Base-by-base conservation (phyloP, 2,113 vertebrate species). In the Embiotoca jacksoni region DNA sequence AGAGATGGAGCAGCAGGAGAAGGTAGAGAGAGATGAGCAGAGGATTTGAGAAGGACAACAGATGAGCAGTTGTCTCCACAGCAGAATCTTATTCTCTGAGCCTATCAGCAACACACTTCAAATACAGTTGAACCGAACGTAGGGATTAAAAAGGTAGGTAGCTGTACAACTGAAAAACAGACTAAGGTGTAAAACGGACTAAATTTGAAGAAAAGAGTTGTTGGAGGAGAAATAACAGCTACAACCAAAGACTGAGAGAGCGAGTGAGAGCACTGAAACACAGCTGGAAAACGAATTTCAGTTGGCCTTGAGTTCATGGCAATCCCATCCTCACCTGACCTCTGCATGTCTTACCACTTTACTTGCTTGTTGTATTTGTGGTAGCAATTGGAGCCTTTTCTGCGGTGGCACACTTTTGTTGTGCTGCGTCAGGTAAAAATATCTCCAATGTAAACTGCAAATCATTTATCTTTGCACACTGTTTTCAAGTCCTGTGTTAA, bases 11-110 rank as follows among this genome's bases (percentile, higher is more conserved):
- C 39, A 15, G 82, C 50, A 80, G 62, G 68, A 72, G 77, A 80
- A 68, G 53, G 44, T 14, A 11, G 64, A 63, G 73, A 67, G 62
- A 53, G 72, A 72, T 62, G 79, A 86, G 59, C 3, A 2, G 77
- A 33, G 78, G 80, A 59, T 84, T 58, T 41, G 66, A 64, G 72
- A 75, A 78, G 57, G 82, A 82, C 60, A 69, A 82, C 60, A 74
- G 63, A 70, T 69, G 74, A 90, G 72, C 82, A 50, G 72, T 82
- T 73, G 86, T 85, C 78, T 86, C 72, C 16, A 14, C 63, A 52
- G 52, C 72, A 53, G 64, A 89, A 72, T 83, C 79, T 78, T 78
- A 76, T 89, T 84, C 78, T 77, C 54, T 7, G 31, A 84, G 58
- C 58, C 72, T 69, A 83, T 86, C 76, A 72, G 77, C 63, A 75